phyloP scores from a whole-genome alignment of 2,888 invertebrate genomes.

The Mimas tiliae region DNA sequence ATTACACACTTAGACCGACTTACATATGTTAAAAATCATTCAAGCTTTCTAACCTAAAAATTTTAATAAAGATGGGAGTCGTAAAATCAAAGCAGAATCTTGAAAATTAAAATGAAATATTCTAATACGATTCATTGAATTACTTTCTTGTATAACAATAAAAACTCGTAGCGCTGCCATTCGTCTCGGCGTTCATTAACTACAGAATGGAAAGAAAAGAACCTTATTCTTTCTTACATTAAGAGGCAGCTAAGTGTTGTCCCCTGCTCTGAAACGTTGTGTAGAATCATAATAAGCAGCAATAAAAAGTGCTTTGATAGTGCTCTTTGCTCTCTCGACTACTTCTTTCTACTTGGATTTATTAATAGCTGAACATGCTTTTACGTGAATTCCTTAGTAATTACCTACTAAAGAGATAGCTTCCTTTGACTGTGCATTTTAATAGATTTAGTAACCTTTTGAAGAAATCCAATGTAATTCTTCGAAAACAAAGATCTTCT shows the following conservation, averaged over 20 bases:
- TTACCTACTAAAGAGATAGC: no score
- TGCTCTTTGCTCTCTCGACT: neutral
- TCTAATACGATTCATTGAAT: neutral
- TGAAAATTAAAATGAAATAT: slow-evolving; percentile 14
- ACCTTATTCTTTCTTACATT: slow-evolving; percentile 17
- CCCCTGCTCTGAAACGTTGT: slow-evolving; percentile 9
- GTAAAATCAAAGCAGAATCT: neutral
- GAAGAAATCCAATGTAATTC: no score
- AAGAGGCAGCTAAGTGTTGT: slow-evolving; percentile 12
- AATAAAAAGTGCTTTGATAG: slow-evolving; percentile 14
- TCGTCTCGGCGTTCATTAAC: slow-evolving; percentile 11
- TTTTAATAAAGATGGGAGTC: neutral
- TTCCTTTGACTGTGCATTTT: no score
- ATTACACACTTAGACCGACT: no score
- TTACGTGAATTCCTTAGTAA: no score
- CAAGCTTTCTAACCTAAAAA: neutral
- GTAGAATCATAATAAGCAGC: slow-evolving; percentile 21
- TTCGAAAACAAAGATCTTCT: no score
- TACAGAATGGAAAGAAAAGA: slow-evolving; percentile 11
- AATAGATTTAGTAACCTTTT: no score
- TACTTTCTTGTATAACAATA: slow-evolving; percentile 18
- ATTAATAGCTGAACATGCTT: neutral
- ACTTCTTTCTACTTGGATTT: neutral
- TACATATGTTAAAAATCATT: no score
- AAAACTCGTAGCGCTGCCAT: slow-evolving; percentile 11